Conservation (phyloP, 2,797 vertebrate genomes). For the Steatocranus sp. region DNA sequence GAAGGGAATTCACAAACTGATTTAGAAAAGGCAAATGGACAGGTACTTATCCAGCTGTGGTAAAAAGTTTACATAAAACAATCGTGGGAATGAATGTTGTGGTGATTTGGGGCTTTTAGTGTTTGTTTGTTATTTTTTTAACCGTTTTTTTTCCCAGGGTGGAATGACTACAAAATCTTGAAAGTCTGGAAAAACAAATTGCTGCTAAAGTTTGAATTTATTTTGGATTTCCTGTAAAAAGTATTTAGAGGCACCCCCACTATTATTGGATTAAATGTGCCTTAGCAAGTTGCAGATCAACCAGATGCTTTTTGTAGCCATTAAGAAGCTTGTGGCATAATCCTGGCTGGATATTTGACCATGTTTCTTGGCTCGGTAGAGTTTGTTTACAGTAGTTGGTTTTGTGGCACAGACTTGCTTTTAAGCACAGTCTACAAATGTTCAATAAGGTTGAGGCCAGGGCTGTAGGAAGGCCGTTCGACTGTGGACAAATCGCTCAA, state of each 20-base stretch:
- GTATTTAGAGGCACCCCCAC: not conserved
- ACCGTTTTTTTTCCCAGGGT: not conserved
- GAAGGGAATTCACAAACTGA: not conserved
- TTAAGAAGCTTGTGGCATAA: not conserved
- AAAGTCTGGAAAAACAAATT: not conserved
- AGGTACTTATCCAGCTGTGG: not conserved
- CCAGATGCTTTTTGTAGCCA: not conserved
- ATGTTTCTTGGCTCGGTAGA: not conserved
- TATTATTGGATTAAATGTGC: not conserved
- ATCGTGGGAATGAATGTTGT: not conserved
- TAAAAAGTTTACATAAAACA: rapidly evolving
- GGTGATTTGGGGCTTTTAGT: not conserved
- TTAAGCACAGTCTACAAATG: not conserved
- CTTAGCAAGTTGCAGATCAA: not conserved
- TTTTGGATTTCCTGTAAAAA: not conserved
- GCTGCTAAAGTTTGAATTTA: not conserved
- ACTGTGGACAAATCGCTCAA: not conserved
- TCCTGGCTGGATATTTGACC: not conserved
- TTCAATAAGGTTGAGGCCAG: not conserved
- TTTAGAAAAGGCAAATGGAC: not conserved
- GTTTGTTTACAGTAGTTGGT: not conserved
- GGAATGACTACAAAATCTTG: not conserved
- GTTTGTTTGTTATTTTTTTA: not conserved
- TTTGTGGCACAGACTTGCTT: not conserved
- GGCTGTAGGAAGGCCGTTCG: not conserved